Evolutionary conservation across 2,888 invertebrate species (phyloP).

Genomic region (Ditula angustiorana): DNA sequence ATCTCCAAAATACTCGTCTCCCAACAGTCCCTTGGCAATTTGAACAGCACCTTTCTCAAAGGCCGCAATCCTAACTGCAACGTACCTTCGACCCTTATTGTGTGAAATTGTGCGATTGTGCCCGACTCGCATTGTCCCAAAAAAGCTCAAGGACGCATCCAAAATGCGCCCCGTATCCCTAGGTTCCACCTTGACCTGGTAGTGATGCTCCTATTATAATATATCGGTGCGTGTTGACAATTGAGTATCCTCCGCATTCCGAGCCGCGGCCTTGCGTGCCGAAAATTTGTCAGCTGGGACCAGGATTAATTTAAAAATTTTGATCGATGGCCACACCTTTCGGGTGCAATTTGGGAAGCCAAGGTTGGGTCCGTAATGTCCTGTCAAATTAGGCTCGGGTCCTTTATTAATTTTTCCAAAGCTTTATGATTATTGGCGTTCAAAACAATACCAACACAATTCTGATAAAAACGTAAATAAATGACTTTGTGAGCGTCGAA

Average conservation of each 20-base stretch:
- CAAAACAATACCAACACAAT: neutral
- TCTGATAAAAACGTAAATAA: too few species aligned
- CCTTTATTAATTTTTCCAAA: neutral
- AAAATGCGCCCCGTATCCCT: conserved; percentile 46
- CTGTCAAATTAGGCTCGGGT: neutral
- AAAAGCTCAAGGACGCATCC: conserved; percentile 39
- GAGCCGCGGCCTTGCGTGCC: conserved; percentile 52
- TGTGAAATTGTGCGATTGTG: conserved; percentile 30
- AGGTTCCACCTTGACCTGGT: conserved; percentile 60
- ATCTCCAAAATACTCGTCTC: neutral
- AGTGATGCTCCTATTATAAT: conserved; percentile 42
- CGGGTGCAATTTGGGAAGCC: conserved; percentile 15
- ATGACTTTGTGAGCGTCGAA: too few species aligned
- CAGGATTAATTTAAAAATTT: conserved; percentile 45
- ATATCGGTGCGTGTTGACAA: conserved; percentile 37
- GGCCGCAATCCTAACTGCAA: conserved; percentile 28
- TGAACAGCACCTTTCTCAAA: conserved; percentile 5
- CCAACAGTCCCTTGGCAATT: conserved; percentile 10
- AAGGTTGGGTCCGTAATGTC: neutral
- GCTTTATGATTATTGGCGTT: neutral
- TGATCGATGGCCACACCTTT: conserved; percentile 45
- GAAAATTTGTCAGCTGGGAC: conserved; percentile 57
- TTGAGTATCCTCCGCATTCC: conserved; percentile 39
- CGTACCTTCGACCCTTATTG: conserved; percentile 23
- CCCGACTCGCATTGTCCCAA: conserved; percentile 35